These are phyloP conservation scores for Chaetodon trifasciatus DNA, from an alignment of 2,797 vertebrate species.

Conservation along the genomic window DNA sequence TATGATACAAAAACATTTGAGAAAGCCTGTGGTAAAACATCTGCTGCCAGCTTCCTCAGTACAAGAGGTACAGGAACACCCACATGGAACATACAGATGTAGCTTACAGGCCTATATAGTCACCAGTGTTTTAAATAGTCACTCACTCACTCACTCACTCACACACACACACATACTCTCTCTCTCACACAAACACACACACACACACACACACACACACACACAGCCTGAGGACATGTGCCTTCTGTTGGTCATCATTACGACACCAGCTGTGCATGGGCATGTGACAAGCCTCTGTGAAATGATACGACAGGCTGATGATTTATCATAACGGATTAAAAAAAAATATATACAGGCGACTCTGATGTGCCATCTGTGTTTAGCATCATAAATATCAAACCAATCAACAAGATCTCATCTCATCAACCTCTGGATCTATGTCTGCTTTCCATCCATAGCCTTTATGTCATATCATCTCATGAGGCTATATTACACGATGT, in stretches of 20 bases:
- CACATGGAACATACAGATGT: constrained; percentile 11
- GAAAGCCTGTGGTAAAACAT: constrained; percentile 40
- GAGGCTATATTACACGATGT: neutral
- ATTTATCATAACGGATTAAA: constrained; percentile 36
- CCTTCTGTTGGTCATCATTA: constrained; percentile 30
- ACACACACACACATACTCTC: neutral
- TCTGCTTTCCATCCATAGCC: neutral
- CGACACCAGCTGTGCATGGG: constrained; percentile 41
- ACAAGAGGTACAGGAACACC: neutral
- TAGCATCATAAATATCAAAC: constrained; percentile 24
- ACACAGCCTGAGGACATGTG: constrained; percentile 6
- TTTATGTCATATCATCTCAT: neutral
- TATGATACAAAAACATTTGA: constrained; percentile 19
- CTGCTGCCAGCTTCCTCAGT: constrained; percentile 26
- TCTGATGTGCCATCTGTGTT: constrained; percentile 21
- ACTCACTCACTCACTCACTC: neutral
- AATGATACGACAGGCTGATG: constrained; percentile 28
- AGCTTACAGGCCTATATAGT: constrained; percentile 34
- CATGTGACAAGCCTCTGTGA: constrained; percentile 25
- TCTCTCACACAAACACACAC: neutral
- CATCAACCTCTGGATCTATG: neutral
- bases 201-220: neutral
- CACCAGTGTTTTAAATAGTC: constrained; percentile 29
- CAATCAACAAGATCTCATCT: constrained; percentile 4
- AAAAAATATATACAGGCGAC: constrained; percentile 9